Evolutionary conservation across 2,113 vertebrate species (phyloP).

Genomic region (Blennius ocellaris): DNA sequence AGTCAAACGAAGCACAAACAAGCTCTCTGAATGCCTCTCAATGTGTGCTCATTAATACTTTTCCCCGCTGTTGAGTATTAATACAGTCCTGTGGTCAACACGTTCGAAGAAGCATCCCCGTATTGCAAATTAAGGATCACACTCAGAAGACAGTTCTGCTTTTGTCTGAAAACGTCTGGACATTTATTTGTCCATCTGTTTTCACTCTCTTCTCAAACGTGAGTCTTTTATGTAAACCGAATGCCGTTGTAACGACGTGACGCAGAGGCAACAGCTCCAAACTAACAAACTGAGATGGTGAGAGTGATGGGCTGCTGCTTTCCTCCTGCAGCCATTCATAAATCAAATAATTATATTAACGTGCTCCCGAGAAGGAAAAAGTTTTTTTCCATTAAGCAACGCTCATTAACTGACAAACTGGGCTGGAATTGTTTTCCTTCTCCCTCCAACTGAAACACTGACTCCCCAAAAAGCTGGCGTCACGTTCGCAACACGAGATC

Average conservation of each 20-base stretch:
- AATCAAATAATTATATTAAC: slow-evolving; percentile 74
- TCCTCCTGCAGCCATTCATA: slow-evolving; percentile 63
- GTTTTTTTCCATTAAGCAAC: slow-evolving; percentile 61
- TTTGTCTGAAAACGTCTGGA: slow-evolving; percentile 44
- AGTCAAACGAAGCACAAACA: slow-evolving; percentile 52
- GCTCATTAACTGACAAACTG: slow-evolving; percentile 73
- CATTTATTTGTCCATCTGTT: slow-evolving; percentile 39
- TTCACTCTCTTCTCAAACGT: slow-evolving; percentile 19
- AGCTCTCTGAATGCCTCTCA: slow-evolving; percentile 57
- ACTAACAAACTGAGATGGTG: too few relatives aligned
- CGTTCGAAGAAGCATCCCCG: slow-evolving; percentile 48
- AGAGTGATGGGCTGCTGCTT: too few relatives aligned
- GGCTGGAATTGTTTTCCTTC: slow-evolving; percentile 34
- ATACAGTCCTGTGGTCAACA: slow-evolving; percentile 42
- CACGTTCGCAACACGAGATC: slow-evolving; percentile 19
- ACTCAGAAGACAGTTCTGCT: slow-evolving; percentile 26
- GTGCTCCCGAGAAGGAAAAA: slow-evolving; percentile 58
- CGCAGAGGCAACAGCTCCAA: too few relatives aligned
- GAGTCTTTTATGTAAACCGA: too few relatives aligned
- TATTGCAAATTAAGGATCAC: slow-evolving; percentile 31
- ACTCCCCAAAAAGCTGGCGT: too few relatives aligned
- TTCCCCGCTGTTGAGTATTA: slow-evolving; percentile 44
- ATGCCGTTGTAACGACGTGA: too few relatives aligned
- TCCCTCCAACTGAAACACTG: background rate
- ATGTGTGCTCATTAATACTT: slow-evolving; percentile 47